Base-by-base conservation (phyloP, 2,113 vertebrate genomes). In the Eclectus roratus region DNA sequence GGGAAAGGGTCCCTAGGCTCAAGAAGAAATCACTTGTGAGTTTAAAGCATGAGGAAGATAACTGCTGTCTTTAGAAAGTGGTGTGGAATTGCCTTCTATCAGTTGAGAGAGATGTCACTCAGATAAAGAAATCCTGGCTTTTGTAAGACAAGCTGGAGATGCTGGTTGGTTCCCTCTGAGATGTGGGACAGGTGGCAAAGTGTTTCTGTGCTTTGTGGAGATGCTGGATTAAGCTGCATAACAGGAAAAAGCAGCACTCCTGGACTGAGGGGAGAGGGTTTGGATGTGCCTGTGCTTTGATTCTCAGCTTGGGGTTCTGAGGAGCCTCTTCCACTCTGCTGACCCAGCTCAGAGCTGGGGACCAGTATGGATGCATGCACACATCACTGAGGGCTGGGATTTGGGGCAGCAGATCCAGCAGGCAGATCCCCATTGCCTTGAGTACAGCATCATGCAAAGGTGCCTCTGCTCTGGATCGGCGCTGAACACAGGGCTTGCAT, bases 321-420 rank as follows among this genome's bases (percentile, higher is more conserved):
- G n/a, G 4, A 13, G 7, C 41, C 13, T 25, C 9, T 0, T 29
- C 14, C 55, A 7, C 66, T 16, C 2, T 71, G 88, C n/a, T 52
- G 74, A 13, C 44, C 47, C 55, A 24, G 56, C 80, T 71, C 43
- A 2, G 63, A 15, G 87, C 79, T 41, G 66, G 55, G 1, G 28
- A 4, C 9, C 2, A 18, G 12, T 3, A 4, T 24, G 66, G 66
- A 0, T 41, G 29, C 37, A 14, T 8, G 66, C 60, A 8, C 46
- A 3, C 11, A 7, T 7, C 8, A 6, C 13, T n/a, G 14, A 9
- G 66, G 6, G 1, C 5, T 1, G 18, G 35, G 9, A 1, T 18
- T 23, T 10, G 35, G 55, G 65, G 25, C 43, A 68, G 84, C 63
- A 10, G 7, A 1, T n/a, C 39, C 50, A 23, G 50, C 61, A 50